Base-by-base conservation (phyloP, 2,113 vertebrate species). In the Nicator chloris region DNA sequence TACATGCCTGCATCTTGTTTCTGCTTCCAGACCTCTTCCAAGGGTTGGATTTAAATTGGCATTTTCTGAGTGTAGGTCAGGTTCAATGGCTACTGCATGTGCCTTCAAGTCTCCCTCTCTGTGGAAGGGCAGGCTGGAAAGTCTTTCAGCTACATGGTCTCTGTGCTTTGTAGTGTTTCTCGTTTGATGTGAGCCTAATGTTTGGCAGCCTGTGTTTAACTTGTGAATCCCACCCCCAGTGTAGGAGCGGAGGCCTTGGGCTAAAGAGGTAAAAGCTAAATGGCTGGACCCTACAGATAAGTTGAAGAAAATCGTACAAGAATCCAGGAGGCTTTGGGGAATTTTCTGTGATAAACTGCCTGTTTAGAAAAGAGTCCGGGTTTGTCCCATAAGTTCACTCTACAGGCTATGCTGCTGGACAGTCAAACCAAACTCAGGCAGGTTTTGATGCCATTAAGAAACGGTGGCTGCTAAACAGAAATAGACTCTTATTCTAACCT, bases 21-120 rank as follows among this genome's bases (percentile, higher is more conserved):
- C 96, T 96, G 80, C 81, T 95, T 97, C 65, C 73, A 95, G 96
- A 96, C 69, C 39, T 86, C 80, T 95, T 93, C 94, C 88, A 86
- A 92, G 77, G 82, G 89, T 95, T 95, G 93, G 96, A 95, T 44
- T 90, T 88, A 94, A 92, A 79, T 78, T 90, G 86, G 6, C 83
- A 68, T 93, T 95, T 31, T 92, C 69, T 94, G 91, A 86, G 95
- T 95, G 91, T 97, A 95, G 96, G 91, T 96, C 96, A 95, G 95
- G 91, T 93, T 95, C 89, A 94, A 53, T 93, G 65, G 83, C 83
- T 94, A 68, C 83, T 95, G 89, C 86, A 88, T 93, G 73, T 92
- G 33, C 65, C 80, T 44, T 89, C 56, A 93, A 81, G 88, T 79
- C 6, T 37, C 42, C 27, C 37, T 63, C 23, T 63, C 44, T 8